Evolutionary conservation across 2,113 vertebrate genomes (phyloP).

Genomic region (Elaphurus davidianus): DNA sequence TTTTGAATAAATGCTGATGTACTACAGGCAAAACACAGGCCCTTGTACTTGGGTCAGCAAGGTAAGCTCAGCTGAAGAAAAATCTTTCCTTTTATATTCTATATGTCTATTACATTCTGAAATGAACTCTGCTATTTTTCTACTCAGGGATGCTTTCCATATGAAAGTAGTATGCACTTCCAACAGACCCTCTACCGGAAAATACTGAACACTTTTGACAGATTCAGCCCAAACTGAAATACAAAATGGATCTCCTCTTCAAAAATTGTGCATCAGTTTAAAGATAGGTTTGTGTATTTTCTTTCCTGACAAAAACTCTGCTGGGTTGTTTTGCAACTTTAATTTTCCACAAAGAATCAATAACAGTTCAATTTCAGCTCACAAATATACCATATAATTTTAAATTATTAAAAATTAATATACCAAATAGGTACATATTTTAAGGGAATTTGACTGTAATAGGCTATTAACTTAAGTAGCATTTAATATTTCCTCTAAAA

Average conservation of each 20-base stretch:
- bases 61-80: not conserved
- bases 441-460: constrained; percentile 32
- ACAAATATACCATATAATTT: not conserved
- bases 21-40: not conserved
- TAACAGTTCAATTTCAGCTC: constrained; percentile 15
- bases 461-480: not conserved
- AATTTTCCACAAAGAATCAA: not conserved
- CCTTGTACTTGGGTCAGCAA: not conserved
- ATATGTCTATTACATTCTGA: not conserved
- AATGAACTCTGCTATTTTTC: not conserved
- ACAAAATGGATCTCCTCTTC: not conserved
- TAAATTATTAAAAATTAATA: constrained; percentile 54
- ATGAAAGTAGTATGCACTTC: not conserved
- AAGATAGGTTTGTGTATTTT: not conserved
- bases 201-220: not conserved
- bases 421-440: not conserved
- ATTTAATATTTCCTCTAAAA: constrained; percentile 45
- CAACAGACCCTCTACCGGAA: not conserved
- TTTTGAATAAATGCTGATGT: not conserved
- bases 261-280: not conserved
- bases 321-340: not conserved
- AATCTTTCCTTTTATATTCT: not conserved
- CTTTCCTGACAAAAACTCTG: not conserved
- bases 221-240: not conserved
- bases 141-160: not conserved